Percentiles rank a stretch among this genome's conserved stretches.
Conservation (phyloP, 2,113 vertebrate species). For the Actenoides hombroni region DNA sequence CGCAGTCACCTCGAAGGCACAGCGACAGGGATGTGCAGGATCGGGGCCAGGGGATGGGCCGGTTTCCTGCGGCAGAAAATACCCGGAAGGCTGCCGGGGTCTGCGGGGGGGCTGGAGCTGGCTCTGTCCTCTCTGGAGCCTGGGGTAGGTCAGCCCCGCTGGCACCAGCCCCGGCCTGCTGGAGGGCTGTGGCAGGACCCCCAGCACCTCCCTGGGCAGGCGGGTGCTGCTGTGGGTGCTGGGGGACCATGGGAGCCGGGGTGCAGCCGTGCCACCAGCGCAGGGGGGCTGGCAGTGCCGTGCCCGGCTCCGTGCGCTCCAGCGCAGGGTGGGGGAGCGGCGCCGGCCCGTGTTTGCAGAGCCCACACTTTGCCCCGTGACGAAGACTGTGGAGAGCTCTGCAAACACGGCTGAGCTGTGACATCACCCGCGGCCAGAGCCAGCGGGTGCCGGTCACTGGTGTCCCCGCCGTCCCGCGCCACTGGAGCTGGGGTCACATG, state of each 20-base stretch:
- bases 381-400: conserved; percentile 1
- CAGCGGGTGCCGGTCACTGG: accelerated
- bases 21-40: not conserved
- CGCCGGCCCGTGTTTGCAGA: conserved; percentile 62
- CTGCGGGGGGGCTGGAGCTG: not conserved
- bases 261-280: not conserved
- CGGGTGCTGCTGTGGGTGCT: not conserved
- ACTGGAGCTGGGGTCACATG: accelerated
- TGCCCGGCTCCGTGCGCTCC: accelerated
- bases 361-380: conserved; percentile 18
- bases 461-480: accelerated
- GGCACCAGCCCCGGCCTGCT: not conserved
- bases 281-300: not conserved
- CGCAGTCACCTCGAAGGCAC: accelerated
- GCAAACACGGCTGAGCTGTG: not conserved
- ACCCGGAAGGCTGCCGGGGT: conserved; percentile 1
- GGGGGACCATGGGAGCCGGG: not conserved
- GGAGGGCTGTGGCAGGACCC: not conserved
- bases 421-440: not conserved
- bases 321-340: conserved; percentile 21
- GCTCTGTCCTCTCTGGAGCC: not conserved
- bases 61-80: conserved; percentile 49
- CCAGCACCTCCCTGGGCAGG: not conserved
- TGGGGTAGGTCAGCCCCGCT: not conserved
- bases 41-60: not conserved